Evolutionary conservation across 2,888 invertebrate species (phyloP), one percentile per base, ranked within the genome.

Genomic region (Drosophila meridionalis): DNA sequence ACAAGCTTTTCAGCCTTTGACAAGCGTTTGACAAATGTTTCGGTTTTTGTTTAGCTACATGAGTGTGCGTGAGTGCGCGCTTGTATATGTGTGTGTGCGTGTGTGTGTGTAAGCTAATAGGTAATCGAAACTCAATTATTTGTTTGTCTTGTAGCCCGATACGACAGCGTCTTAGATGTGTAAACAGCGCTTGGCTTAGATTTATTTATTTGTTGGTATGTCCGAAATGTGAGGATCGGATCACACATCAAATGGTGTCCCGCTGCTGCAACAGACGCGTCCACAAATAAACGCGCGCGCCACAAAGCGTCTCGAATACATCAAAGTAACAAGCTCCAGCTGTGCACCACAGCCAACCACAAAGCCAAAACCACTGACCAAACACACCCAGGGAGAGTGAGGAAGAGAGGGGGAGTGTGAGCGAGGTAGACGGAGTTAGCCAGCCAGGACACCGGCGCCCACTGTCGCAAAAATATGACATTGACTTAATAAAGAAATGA

Each of bases 401-500:
- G 20, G 1, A 2, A n/a, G 9, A 14, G 8, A 36, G 20, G 2
- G 11, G 8, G 38, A 40, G 40, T 3, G 12, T 0, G 12, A 38
- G 38, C 0, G 26, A 28, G 26, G 0, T 11, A 53, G 53, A 28
- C 8, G 3, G 53, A 34, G 32, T 8, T 30, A 50, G 34, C 12
- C 60, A 62, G 30, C 50, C 72, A 79, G 70, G 78, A 68, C 62
- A 73, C 73, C 69, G 82, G 80, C 87, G 89, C 85, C 87, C 80
- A 85, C 80, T 73, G 77, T 72, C 80, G 69, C 80, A 72, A 84
- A 84, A 80, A 82, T 89, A 80, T 85, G 77, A 89, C 81, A 90
- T 83, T 88, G 82, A 90, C 83, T 90, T 91, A 91, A 91, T 92
- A 91, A 91, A 91, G 90, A 89, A 91, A 91, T 92, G 92, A 91